Base-by-base conservation (phyloP, 2,113 vertebrate genomes). In the Upupa epops region DNA sequence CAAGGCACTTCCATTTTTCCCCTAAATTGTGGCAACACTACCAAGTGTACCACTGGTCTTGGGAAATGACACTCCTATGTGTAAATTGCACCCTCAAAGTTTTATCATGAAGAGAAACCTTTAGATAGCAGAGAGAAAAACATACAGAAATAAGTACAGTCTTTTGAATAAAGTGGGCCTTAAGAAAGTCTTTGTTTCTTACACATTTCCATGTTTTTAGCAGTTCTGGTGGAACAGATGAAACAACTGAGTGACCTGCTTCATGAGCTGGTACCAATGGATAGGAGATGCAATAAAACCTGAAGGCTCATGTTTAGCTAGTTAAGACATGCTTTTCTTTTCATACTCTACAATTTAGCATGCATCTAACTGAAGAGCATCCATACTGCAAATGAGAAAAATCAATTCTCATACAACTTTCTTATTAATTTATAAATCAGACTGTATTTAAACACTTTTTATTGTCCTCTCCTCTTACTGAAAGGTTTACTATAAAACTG, bases 151-250 rank as follows among this genome's bases (percentile, higher is more conserved):
- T 4, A 63, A 84, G 29, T 24, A 40, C 48, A 86, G 26, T 24
- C 21, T 78, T 66, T 34, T 46, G 73, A 58, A 65, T 32, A 32
- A 18, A 20, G 13, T 6, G 19, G 31, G 9, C 7, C 24, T 88
- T 68, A 80, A 37, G 28, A 74, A 77, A 21, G 13, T 32, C 37
- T 83, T 58, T 32, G 13, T n/a, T 10, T 17, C 52, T 59, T 17
- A 20, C 0, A 0, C 9, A 40, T 60, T 81, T 42, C 2, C 8
- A n/a, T 45, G 17, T 49, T 81, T 25, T 51, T 40, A 54, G 32
- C 29, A 22, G 36, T 59, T 78, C 61, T 55, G 46, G 21, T 45
- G 48, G 37, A 72, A 84, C 7, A 59, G 45, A 48, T 24, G 28
- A 63, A 76, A 37, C 14, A 60, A 19, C 48, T 72, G 74, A 70